phyloP scores from a whole-genome alignment of 2,888 invertebrate species.

The Pheosia gnoma region DNA sequence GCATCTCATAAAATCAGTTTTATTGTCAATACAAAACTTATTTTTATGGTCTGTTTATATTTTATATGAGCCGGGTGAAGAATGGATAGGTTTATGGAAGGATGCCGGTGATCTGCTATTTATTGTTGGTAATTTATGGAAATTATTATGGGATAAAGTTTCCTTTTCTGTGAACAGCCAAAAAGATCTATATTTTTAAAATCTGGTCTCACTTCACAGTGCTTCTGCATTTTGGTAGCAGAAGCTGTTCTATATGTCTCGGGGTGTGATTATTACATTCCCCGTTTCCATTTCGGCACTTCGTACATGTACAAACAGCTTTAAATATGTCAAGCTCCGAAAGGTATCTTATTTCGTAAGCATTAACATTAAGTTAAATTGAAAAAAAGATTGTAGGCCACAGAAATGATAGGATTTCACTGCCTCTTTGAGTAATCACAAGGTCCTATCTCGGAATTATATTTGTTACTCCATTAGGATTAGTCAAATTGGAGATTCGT shows the following conservation, averaged over 20 bases:
- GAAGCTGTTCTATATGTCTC: too few species aligned
- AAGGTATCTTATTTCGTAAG: slow-evolving; percentile 42
- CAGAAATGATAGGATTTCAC: slow-evolving; percentile 62
- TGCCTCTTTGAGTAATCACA: slow-evolving; percentile 73
- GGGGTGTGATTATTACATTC: background rate
- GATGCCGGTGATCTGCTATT: slow-evolving; percentile 56
- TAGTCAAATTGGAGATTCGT: slow-evolving; percentile 37
- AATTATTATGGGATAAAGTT: slow-evolving; percentile 19
- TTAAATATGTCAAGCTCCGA: slow-evolving; percentile 36
- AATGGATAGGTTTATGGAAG: slow-evolving; percentile 60
- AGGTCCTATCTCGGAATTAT: slow-evolving; percentile 51
- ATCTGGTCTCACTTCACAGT: background rate
- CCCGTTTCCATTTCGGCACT: slow-evolving; percentile 19
- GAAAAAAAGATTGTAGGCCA: slow-evolving; percentile 61
- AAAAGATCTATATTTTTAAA: background rate
- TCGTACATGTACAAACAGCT: slow-evolving; percentile 34
- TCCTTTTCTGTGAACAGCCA: background rate
- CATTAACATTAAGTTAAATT: slow-evolving; percentile 59
- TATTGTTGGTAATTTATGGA: slow-evolving; percentile 43
- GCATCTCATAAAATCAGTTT: slow-evolving; percentile 64
- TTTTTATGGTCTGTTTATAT: slow-evolving; percentile 77
- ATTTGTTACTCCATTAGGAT: slow-evolving; percentile 65
- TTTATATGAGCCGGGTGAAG: slow-evolving; percentile 67
- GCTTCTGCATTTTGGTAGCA: background rate
- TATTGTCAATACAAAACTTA: slow-evolving; percentile 73